Conservation (phyloP, 2,797 vertebrate genomes). For the Petrocephalus sullivani region DNA sequence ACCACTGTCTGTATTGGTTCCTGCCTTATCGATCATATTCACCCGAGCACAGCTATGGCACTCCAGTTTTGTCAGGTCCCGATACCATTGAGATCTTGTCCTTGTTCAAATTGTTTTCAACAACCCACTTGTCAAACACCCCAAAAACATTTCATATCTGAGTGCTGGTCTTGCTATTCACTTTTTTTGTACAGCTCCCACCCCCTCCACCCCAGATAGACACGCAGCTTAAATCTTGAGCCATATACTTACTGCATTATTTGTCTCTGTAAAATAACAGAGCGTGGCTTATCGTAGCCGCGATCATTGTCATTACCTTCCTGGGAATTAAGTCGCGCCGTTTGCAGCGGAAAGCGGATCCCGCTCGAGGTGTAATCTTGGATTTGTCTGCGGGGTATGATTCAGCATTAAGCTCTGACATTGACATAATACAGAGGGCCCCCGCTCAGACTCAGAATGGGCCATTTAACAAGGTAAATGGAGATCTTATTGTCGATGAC, state of each 20-base stretch:
- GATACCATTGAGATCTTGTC: background rate
- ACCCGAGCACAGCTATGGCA: background rate
- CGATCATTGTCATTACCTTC: conserved; percentile 29
- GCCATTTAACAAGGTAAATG: conserved; percentile 60
- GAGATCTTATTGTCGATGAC: conserved; percentile 63
- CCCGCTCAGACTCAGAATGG: conserved; percentile 46
- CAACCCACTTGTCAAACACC: background rate
- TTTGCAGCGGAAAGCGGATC: conserved; percentile 41
- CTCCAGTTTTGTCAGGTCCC: background rate
- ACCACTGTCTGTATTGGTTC: background rate
- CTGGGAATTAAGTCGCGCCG: conserved; percentile 34
- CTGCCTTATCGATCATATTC: background rate
- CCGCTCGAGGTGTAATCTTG: conserved; percentile 57
- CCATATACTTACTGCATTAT: conserved; percentile 20
- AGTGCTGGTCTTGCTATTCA: background rate
- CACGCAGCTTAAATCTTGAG: conserved; percentile 33
- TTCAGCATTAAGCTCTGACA: conserved; percentile 65
- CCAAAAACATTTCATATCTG: background rate
- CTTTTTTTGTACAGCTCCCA: background rate
- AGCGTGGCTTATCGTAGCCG: conserved; percentile 4
- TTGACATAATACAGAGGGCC: conserved; percentile 60
- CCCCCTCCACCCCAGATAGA: conserved; percentile 13
- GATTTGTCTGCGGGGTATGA: conserved; percentile 55
- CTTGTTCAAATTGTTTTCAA: background rate
- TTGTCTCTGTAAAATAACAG: conserved; percentile 28